These are phyloP conservation scores for Acholoe squamosa DNA, from an alignment of 2,888 invertebrate species.

Conservation along the genomic window DNA sequence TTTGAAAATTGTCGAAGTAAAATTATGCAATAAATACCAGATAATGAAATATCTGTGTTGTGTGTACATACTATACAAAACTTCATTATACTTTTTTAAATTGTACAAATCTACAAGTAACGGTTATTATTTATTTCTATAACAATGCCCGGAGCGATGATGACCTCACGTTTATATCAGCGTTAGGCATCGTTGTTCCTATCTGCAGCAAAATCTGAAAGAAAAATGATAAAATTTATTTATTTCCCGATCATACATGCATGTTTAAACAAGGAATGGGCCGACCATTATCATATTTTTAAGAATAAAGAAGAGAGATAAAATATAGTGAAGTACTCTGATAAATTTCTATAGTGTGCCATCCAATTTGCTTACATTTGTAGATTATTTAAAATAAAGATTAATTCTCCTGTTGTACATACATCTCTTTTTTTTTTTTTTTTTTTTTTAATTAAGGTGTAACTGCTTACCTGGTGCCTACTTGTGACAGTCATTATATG, in stretches of 20 bases:
- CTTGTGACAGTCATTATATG: constrained; percentile 11
- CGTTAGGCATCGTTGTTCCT: neutral
- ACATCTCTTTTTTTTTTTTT: too few relatives aligned
- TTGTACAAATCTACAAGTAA: constrained; percentile 27
- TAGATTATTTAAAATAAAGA: too few relatives aligned
- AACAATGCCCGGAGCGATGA: neutral
- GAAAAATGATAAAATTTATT: neutral
- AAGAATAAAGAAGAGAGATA: too few relatives aligned
- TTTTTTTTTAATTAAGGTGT: too few relatives aligned
- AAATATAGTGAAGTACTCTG: too few relatives aligned
- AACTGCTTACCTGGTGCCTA: neutral
- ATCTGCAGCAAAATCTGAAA: neutral
- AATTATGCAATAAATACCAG: constrained; percentile 16
- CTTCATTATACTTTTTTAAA: neutral
- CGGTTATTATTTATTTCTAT: constrained; percentile 4
- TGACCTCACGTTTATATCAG: neutral
- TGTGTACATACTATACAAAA: neutral
- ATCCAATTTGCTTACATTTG: too few relatives aligned
- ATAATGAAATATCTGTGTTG: neutral
- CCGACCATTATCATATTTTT: too few relatives aligned
- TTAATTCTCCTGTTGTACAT: too few relatives aligned
- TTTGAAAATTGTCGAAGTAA: neutral
- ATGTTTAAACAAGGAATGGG: too few relatives aligned
- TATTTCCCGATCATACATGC: too few relatives aligned
- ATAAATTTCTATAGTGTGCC: too few relatives aligned